Evolutionary conservation across 2,888 invertebrate genomes (phyloP).

Genomic region (Malthinus seriepunctatus): DNA sequence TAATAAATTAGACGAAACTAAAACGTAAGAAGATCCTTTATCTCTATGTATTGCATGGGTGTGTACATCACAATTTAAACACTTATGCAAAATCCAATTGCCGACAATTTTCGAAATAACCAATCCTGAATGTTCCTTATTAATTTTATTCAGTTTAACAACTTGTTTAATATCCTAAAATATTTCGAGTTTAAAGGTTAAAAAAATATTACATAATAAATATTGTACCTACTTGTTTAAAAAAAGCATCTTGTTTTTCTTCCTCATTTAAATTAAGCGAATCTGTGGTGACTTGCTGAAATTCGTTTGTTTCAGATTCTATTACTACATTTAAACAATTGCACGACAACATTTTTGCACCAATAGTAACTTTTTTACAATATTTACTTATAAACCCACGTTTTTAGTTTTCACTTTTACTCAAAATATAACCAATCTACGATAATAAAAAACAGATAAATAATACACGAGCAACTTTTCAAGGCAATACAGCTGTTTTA

Average conservation of each 20-base stretch:
- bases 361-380: not conserved
- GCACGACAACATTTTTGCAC: slow-evolving; percentile 65
- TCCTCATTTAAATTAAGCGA: slow-evolving; percentile 61
- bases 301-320: slow-evolving; percentile 62
- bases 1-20: slow-evolving; percentile 62
- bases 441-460: slow-evolving; percentile 23
- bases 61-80: slow-evolving; percentile 65
- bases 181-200: slow-evolving; percentile 17
- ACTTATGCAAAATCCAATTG: slow-evolving; percentile 64
- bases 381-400: slow-evolving; percentile 8
- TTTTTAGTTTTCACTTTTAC: slow-evolving; percentile 11
- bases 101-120: slow-evolving; percentile 61
- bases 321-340: slow-evolving; percentile 76
- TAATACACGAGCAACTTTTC: slow-evolving; percentile 20
- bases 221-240: slow-evolving; percentile 62
- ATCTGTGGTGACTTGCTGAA: slow-evolving; percentile 61
- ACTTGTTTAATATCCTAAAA: slow-evolving; percentile 60
- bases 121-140: slow-evolving; percentile 62
- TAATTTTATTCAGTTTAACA: slow-evolving; percentile 56
- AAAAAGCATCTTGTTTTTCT: slow-evolving; percentile 68
- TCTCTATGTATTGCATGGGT: slow-evolving; percentile 67
- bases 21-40: slow-evolving; percentile 57
- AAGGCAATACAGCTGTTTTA: slow-evolving; percentile 29
- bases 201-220: slow-evolving; percentile 1
- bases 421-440: slow-evolving; percentile 10